Base-by-base conservation (phyloP, 2,113 vertebrate species). In the Dipodomys stephensi region DNA sequence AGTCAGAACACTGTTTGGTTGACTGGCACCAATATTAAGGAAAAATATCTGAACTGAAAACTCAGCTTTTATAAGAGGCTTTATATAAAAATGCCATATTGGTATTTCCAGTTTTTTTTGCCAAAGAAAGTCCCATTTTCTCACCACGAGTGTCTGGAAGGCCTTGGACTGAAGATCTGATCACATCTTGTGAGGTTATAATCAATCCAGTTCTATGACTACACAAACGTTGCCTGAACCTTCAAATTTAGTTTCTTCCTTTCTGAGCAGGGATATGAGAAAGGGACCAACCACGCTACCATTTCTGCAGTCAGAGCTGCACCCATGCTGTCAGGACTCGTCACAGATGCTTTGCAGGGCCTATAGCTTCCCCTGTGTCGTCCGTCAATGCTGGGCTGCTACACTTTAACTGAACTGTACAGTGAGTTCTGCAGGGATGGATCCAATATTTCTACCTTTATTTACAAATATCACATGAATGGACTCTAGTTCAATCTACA, bases 401-500 rank as follows among this genome's bases (percentile, higher is more conserved):
- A 96, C 44, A 85, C 96, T 96, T 83, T 84, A 97, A 73, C 95
- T 92, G 96, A 96, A 89, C 95, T 78, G 96, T 94, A 97, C 96
- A 97, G 97, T 77, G 94, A 97, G 91, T 96, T 98, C 96, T 98
- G 94, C 97, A 96, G 97, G 97, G 97, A 92, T 95, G 92, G 96
- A 96, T 96, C 95, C 96, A 96, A 65, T 83, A 94, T 76, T 93
- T 98, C 97, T 98, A 93, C 71, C 94, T 97, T 97, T 98, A 98
- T 98, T 97, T 98, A 98, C 98, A 98, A 97, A 96, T 93, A 44
- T 96, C 97, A 97, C 88, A 92, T 89, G 89, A 95, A 95, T 94
- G 95, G 95, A 96, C 98, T 98, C 97, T 97, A 98, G 96, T 96
- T 95, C 96, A 97, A 97, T 95, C 97, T 98, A 96, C 83, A 95